phyloP scores from a whole-genome alignment of 1,140 invertebrate species.

The Fopius arisanus region DNA sequence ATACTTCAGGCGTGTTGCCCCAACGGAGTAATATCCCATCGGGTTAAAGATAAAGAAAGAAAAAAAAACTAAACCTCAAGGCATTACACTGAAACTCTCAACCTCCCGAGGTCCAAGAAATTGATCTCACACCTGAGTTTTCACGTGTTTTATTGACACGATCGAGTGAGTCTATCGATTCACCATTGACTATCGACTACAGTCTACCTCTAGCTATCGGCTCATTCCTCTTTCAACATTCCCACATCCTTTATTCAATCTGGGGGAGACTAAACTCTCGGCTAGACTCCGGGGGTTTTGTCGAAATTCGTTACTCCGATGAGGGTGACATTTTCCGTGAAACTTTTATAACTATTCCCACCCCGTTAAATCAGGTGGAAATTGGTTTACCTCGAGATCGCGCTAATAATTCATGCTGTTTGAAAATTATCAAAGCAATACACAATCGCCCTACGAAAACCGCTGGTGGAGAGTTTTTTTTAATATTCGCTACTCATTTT shows the following conservation, averaged over 20 bases:
- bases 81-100: background rate
- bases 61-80: constrained; percentile 7
- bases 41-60: constrained; percentile 2
- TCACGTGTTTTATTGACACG: constrained; percentile 45
- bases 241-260: constrained; percentile 17
- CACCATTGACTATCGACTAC: background rate
- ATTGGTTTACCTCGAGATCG: background rate
- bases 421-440: no score
- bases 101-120: constrained; percentile 7
- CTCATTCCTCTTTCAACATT: constrained; percentile 4
- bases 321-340: background rate
- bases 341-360: background rate
- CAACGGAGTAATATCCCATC: constrained; percentile 31
- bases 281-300: background rate
- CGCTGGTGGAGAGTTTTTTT: no score
- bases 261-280: background rate
- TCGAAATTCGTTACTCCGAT: background rate
- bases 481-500: no score
- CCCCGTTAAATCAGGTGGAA: background rate
- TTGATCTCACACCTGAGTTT: constrained; percentile 14
- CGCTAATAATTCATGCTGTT: background rate
- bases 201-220: background rate
- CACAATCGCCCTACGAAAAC: no score
- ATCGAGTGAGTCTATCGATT: constrained; percentile 44
- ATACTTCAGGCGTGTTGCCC: constrained; percentile 40